Percentiles rank a stretch among this genome's conserved stretches.
Evolutionary conservation across 2,113 vertebrate species (phyloP).

Genomic region (Marcusenius ussheri): DNA sequence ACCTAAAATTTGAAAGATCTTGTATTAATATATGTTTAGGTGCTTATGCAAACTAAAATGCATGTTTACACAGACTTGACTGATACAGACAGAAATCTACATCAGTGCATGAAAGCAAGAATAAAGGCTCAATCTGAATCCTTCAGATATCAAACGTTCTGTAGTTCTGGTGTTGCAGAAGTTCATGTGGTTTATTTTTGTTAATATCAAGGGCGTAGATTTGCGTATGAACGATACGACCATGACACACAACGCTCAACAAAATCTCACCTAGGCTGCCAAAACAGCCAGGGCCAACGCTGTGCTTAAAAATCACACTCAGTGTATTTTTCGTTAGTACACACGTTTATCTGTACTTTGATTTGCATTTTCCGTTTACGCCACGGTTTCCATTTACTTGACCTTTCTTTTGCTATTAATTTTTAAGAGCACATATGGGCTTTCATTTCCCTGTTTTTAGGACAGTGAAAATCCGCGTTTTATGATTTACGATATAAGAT

Average conservation of each 20-base stretch:
- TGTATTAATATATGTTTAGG: background rate
- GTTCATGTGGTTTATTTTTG: background rate
- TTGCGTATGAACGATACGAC: background rate
- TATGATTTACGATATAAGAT: background rate
- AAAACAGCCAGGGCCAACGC: background rate
- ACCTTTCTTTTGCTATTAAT: background rate
- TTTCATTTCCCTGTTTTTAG: background rate
- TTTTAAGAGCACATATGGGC: background rate
- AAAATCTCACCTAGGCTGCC: background rate
- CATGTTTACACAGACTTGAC: background rate
- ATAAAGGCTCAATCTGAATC: background rate
- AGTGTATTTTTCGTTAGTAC: background rate
- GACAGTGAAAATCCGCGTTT: background rate
- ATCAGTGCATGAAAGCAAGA: background rate
- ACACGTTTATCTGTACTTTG: background rate
- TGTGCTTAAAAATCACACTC: background rate
- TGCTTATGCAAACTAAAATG: background rate
- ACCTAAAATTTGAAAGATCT: background rate
- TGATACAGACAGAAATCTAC: background rate
- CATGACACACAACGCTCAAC: background rate
- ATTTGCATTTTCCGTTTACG: background rate
- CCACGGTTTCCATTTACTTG: background rate
- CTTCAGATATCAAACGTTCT: background rate
- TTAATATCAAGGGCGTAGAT: background rate
- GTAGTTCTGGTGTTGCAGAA: background rate